A percentile compares a stretch with the other conserved stretches of the same genome.
Conservation (phyloP, 2,888 invertebrate genomes). For the Eutolmus rufibarbis region DNA sequence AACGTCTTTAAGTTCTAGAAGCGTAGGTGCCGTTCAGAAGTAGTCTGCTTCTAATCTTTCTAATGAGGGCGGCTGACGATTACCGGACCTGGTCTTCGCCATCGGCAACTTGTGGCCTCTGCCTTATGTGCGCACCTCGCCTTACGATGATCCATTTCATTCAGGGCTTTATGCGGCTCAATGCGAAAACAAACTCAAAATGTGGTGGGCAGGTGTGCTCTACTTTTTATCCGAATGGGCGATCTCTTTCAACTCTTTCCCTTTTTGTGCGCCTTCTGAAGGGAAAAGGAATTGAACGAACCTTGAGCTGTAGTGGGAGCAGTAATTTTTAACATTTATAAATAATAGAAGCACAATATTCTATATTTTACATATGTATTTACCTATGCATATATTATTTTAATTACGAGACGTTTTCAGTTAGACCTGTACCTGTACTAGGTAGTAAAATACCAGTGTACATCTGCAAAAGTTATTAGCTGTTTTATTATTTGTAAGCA, state of each 20-base stretch:
- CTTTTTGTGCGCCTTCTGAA: neutral
- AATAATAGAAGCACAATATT: no score
- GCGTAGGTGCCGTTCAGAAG: neutral
- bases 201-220: slow-evolving; percentile 47
- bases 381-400: no score
- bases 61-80: neutral
- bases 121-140: neutral
- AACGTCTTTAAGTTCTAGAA: neutral
- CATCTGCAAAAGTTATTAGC: no score
- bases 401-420: no score
- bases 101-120: neutral
- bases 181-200: slow-evolving; percentile 39
- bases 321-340: no score
- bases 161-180: slow-evolving; percentile 14
- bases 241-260: slow-evolving; percentile 39
- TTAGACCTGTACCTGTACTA: no score
- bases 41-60: neutral
- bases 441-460: no score
- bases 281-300: neutral
- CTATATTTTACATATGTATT: no score
- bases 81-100: neutral
- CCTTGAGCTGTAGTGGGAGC: no score
- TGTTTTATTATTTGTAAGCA: no score
- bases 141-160: neutral
- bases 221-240: slow-evolving; percentile 47